Evolutionary conservation across 2,113 vertebrate genomes (phyloP), one percentile per base, ranked within the genome.

Genomic region (Strix aluco): DNA sequence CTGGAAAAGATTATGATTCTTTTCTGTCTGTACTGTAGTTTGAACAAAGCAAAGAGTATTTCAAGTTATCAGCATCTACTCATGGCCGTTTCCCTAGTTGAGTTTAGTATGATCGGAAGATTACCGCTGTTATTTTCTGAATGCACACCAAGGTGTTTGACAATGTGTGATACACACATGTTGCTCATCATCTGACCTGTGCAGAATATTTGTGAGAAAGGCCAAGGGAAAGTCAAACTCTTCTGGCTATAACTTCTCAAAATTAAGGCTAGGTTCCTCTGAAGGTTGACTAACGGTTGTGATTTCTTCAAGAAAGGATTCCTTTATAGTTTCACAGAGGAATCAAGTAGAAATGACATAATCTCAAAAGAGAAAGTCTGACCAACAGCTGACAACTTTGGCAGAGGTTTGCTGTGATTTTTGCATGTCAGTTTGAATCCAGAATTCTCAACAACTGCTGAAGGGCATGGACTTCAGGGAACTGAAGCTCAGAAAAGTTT

Each of bases 271-370:
- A 30, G 1, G 7, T 44, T 94, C 72, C 8, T 26, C 51, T 92
- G 71, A 49, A 73, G 11, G 15, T 18, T 74, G 25, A 19, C 38
- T 51, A 22, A 88, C 9, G 22, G 13, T 36, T 89, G 66, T 38
- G 25, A n/a, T 88, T 96, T 93, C 65, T 92, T 86, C 36, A 81
- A n/a, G 61, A 15, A 78, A 69, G 55, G 5, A 29, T 70, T 83
- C 52, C 30, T 55, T 59, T 52, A 8, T 4, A 77, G 42, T 55
- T 96, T 83, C 5, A 40, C 17, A 72, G 30, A 81, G 67, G 69
- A 92, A 79, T 66, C 42, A 51, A 74, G 20, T 34, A 66, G n/a
- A 59, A 81, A 54, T 70, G 6, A 55, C n/a, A 69, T 34, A 19
- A 7, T 79, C 26, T 78, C 42, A 5, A 63, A 93, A 63, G 22